Percentiles rank a stretch among this genome's conserved stretches.
These are phyloP conservation scores for Parazoanthus darwini DNA, from an alignment of 92 coral and sea anemone species.

Conservation along the genomic window DNA sequence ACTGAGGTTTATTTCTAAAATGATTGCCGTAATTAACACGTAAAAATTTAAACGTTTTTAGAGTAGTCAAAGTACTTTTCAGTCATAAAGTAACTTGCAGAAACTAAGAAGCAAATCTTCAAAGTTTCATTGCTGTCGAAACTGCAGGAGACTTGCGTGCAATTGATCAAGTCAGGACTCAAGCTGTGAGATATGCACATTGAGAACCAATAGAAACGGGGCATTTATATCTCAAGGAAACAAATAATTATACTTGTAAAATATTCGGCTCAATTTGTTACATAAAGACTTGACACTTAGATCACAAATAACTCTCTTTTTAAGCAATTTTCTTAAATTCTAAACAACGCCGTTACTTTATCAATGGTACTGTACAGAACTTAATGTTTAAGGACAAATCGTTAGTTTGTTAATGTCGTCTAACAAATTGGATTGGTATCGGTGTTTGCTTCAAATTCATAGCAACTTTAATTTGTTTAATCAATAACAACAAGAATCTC, in stretches of 20 bases:
- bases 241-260: background rate
- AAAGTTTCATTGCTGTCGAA: background rate
- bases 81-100: background rate
- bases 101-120: background rate
- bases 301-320: too few relatives aligned
- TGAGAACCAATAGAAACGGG: background rate
- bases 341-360: background rate
- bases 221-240: background rate
- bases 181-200: background rate
- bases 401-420: too few relatives aligned
- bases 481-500: background rate
- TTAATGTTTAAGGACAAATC: background rate
- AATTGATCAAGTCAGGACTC: background rate
- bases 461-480: background rate
- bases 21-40: background rate
- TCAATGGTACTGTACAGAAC: background rate
- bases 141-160: background rate
- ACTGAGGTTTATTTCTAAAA: too few relatives aligned
- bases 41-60: too few relatives aligned
- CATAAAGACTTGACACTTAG: background rate
- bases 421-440: background rate
- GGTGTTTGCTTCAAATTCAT: background rate
- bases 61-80: background rate
- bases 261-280: background rate
- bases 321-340: too few relatives aligned